Evolutionary conservation across 2,113 vertebrate genomes (phyloP).

Genomic region (Tautogolabrus adspersus): DNA sequence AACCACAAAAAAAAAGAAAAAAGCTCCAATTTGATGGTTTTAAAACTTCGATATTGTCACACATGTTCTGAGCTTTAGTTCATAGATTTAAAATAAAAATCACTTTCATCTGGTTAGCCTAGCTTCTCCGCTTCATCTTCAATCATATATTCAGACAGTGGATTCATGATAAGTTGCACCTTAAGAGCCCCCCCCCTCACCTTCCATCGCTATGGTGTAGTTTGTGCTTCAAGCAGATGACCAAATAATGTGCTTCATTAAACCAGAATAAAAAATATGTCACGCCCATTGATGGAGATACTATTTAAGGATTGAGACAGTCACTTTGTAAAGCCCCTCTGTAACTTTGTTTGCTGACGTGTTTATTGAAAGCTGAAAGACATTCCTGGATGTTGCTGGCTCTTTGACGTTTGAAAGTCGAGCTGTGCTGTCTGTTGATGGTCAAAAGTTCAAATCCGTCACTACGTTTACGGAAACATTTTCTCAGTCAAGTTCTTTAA

Average conservation of each 20-base stretch:
- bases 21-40: conserved; percentile 55
- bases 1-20: conserved; percentile 36
- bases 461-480: conserved; percentile 9
- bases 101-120: conserved; percentile 51
- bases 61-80: conserved; percentile 48
- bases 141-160: conserved; percentile 53
- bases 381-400: conserved; percentile 72
- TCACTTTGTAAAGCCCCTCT: conserved; percentile 14
- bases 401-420: conserved; percentile 14
- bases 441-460: not conserved
- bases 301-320: conserved; percentile 26
- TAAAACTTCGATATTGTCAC: conserved; percentile 54
- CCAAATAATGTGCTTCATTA: conserved; percentile 59
- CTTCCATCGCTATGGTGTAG: conserved; percentile 51
- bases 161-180: conserved; percentile 59
- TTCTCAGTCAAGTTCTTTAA: conserved; percentile 8
- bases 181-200: conserved; percentile 18
- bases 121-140: conserved; percentile 56
- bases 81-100: conserved; percentile 26
- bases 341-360: conserved; percentile 9
- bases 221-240: conserved; percentile 63
- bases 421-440: conserved; percentile 5
- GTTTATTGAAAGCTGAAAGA: conserved; percentile 58
- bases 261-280: conserved; percentile 17
- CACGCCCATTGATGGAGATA: conserved; percentile 16